Evolutionary conservation across 2,888 invertebrate genomes (phyloP).

Genomic region (Troides helena): DNA sequence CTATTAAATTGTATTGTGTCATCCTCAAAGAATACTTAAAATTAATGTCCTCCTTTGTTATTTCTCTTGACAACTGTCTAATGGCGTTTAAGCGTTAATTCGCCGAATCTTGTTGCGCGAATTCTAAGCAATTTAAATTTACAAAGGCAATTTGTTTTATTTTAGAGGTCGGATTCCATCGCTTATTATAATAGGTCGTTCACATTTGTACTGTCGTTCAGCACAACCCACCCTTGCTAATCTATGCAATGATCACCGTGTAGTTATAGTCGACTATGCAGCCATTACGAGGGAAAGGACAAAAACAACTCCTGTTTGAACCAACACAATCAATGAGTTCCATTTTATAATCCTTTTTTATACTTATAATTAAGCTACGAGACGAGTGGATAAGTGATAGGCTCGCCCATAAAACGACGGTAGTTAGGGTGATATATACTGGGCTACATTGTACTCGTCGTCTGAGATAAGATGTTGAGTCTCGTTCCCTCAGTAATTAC

Average conservation of each 20-base stretch:
- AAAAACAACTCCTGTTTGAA: no score
- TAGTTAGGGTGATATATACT: no score
- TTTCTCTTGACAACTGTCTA: constrained; percentile 25
- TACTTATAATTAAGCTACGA: no score
- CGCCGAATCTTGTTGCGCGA: constrained; percentile 20
- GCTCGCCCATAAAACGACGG: no score
- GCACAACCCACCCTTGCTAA: neutral
- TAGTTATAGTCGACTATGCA: neutral
- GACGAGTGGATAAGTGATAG: no score
- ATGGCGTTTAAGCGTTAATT: constrained; percentile 25
- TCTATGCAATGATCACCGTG: constrained; percentile 2
- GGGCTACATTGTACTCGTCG: no score
- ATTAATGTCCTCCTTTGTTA: constrained; percentile 20
- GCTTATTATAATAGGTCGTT: neutral
- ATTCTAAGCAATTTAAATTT: constrained; percentile 29
- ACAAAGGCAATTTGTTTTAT: constrained; percentile 16
- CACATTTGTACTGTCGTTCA: neutral
- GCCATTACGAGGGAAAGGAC: no score
- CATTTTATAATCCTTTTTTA: no score
- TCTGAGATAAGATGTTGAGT: no score
- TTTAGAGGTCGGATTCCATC: constrained; percentile 16
- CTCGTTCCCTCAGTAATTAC: no score
- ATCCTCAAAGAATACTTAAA: constrained; percentile 16
- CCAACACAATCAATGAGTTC: no score
- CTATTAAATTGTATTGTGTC: constrained; percentile 14